Evolutionary conservation across 2,113 vertebrate genomes (phyloP).

Genomic region (Marcusenius ussheri): DNA sequence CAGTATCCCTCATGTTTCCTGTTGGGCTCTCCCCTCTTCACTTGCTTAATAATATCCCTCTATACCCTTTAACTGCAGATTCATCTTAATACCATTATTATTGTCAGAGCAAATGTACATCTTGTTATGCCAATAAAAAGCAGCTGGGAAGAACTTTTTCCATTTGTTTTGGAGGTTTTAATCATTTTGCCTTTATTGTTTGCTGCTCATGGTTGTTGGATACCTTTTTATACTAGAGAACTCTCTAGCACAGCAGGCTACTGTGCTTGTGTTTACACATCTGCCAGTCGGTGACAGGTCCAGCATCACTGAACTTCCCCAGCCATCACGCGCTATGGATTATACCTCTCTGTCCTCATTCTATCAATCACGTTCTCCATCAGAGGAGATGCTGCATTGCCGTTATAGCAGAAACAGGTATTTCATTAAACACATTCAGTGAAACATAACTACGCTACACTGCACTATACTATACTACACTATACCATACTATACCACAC

Average conservation of each 20-base stretch:
- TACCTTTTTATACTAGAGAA: constrained; percentile 13
- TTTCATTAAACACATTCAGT: neutral
- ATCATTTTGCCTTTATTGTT: neutral
- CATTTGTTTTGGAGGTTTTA: neutral
- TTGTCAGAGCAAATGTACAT: neutral
- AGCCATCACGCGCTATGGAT: neutral
- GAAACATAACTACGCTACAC: neutral
- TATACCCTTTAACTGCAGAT: neutral
- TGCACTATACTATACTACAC: neutral
- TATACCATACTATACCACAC: neutral
- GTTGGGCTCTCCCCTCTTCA: neutral
- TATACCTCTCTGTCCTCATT: constrained; percentile 44
- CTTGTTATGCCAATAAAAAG: neutral
- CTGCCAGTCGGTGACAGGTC: constrained; percentile 50
- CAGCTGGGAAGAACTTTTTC: neutral
- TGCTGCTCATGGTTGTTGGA: neutral
- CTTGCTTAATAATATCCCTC: neutral
- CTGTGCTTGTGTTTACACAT: constrained; percentile 32
- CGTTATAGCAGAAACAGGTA: neutral
- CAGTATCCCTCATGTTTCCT: neutral
- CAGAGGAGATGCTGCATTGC: neutral
- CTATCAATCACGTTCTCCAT: constrained; percentile 47
- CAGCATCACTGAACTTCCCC: constrained; percentile 34
- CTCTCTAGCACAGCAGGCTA: constrained; percentile 14
- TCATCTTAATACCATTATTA: neutral